Percentiles rank a stretch among this genome's conserved stretches.
Conservation (phyloP, 2,888 invertebrate species). For the Malthinus flaveolus region DNA sequence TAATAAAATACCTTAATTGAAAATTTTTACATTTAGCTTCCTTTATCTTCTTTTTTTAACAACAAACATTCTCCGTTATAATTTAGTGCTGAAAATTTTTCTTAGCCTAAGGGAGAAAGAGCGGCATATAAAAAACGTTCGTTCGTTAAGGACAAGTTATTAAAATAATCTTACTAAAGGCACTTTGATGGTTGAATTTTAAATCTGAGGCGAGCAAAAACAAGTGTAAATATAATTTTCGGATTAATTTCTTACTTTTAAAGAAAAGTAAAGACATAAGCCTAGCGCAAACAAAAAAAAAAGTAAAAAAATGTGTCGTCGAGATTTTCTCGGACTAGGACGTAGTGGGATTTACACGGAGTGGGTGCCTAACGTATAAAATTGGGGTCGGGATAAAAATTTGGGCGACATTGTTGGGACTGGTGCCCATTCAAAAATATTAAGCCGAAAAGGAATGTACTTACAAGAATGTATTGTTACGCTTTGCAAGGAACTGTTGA, state of each 20-base stretch:
- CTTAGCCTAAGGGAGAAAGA: constrained; percentile 11
- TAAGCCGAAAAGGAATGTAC: constrained; percentile 23
- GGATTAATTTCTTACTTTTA: constrained; percentile 53
- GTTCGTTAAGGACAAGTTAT: constrained; percentile 19
- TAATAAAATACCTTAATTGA: constrained; percentile 16
- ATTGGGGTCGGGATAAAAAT: constrained; percentile 15
- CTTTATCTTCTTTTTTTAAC: constrained; percentile 6
- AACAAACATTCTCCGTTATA: constrained; percentile 8
- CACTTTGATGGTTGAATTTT: constrained; percentile 23
- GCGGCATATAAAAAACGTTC: constrained; percentile 8
- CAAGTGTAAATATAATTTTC: constrained; percentile 61
- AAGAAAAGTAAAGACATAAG: constrained; percentile 19
- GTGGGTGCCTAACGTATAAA: constrained; percentile 18
- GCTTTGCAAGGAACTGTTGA: constrained; percentile 33
- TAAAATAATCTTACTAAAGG: constrained; percentile 22
- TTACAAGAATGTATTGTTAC: constrained; percentile 33
- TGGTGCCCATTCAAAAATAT: constrained; percentile 36
- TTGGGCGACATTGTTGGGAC: constrained; percentile 19
- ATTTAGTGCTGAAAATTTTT: constrained; percentile 10
- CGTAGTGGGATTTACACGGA: constrained; percentile 28
- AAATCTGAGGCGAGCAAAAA: constrained; percentile 59
- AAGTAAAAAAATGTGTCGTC: constrained; percentile 10
- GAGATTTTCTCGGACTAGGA: constrained; percentile 8
- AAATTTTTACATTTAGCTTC: constrained; percentile 12
- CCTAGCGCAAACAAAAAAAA: background rate